Base-by-base conservation (phyloP, 1,140 invertebrate species). In the Parapsyche elsis region DNA sequence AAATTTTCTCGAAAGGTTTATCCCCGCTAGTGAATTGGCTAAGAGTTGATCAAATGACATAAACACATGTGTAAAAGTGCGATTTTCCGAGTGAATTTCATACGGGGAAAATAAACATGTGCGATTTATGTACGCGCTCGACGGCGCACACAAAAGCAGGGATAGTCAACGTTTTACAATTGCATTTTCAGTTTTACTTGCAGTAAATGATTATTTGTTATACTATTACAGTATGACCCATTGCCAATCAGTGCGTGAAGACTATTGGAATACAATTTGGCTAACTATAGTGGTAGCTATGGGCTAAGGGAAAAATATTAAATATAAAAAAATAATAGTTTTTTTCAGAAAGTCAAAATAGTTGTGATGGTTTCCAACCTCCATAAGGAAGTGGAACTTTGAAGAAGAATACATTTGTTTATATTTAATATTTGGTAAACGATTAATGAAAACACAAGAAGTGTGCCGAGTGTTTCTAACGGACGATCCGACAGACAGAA, bases 121-220 rank as follows among this genome's bases (percentile, higher is more conserved):
- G 64, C 64, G 23, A 67, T 67, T 67, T 67, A 67, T 23, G 64
- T 14, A 53, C 24, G 64, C 14, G 21, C 23, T n/a, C n/a, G n/a
- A n/a, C n/a, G n/a, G 21, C 7, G 64, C 24, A 67, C 64, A 30
- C 19, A 67, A 1, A 26, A 26, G 64, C 24, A 23, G 64, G 9
- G 10, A 10, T 67, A 30, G 64, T 26, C 64, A 67, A 67, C 64
- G 14, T 67, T 67, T 67, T 67, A 26, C 12, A 14, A n/a, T n/a
- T n/a, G n/a, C n/a, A n/a, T n/a, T n/a, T n/a, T n/a, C n/a, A n/a
- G n/a, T n/a, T n/a, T n/a, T n/a, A n/a, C n/a, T 53, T 2, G 16
- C 10, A 53, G 10, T 53, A 53, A 53, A 53, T 10, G 30, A 4
- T 38, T 12, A 12, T 46, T 46, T 12, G 12, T 7, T 7, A 46